Evolutionary conservation across 2,113 vertebrate genomes (phyloP), one percentile per base, ranked within the genome.

Genomic region (Microcebus murinus): DNA sequence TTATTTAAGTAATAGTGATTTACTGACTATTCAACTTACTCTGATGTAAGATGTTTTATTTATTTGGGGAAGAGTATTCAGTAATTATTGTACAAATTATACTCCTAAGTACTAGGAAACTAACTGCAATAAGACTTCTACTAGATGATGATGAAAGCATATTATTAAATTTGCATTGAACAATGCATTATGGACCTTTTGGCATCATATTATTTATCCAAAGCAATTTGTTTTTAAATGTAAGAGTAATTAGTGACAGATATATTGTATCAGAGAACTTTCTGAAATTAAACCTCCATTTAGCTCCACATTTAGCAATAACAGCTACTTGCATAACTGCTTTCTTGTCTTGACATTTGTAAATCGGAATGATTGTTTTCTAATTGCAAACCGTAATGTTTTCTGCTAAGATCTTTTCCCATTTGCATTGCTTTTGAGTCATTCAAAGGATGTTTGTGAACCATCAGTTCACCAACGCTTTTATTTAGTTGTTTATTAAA

Each of bases 151-250:
- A 63, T 87, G 88, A 90, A 90, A 97, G 85, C 36, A 42, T 59
- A 59, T 65, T 52, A 52, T 85, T 96, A 80, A 65, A 9, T 96
- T 93, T 92, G 87, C 31, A 13, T 36, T 67, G 52, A 82, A 87
- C 74, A 90, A 39, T 90, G 70, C 17, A 76, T 90, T 81, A 50
- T 84, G 83, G 73, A 45, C 85, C 61, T 94, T 91, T 91, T 76
- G 57, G 31, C 73, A 48, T 89, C 65, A 65, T 84, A 36, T 87
- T 91, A 65, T 83, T 94, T 95, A 88, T 76, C 83, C 85, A 93
- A 12, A 39, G 84, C 92, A 57, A 77, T 95, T 74, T 96, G 27
- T 93, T 98, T 94, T 91, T 61, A 94, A 80, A 85, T 29, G 36
- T 80, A 68, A 93, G 82, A 67, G 50, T 68, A 73, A 65, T 87